These are phyloP conservation scores for Porites cylindrica DNA, from an alignment of 92 coral and sea anemone genomes.

Conservation along the genomic window DNA sequence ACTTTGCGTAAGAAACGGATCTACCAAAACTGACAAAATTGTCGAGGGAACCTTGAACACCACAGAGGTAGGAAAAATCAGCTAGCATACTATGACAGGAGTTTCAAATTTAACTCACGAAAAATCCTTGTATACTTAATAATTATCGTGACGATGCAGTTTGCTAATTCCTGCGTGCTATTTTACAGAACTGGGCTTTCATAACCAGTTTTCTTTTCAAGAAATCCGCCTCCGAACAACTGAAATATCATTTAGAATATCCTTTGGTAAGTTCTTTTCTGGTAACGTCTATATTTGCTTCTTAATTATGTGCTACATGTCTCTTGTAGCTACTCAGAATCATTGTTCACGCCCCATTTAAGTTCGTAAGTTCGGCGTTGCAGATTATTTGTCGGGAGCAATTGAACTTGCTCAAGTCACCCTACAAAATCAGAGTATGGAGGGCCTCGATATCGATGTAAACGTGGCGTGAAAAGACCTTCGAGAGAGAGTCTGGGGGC, in stretches of 20 bases:
- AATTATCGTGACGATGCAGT: not conserved
- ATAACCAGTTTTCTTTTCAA: slow-evolving; percentile 92
- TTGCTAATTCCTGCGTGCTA: not conserved
- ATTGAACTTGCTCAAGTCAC: too few species aligned
- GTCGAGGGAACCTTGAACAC: slow-evolving; percentile 18
- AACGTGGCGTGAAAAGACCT: too few species aligned
- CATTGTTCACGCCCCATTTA: too few species aligned
- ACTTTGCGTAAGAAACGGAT: not conserved
- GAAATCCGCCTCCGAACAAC: slow-evolving; percentile 71
- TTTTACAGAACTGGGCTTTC: slow-evolving; percentile 90
- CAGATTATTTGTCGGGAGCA: too few species aligned
- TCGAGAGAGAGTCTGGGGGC: too few species aligned
- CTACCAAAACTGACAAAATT: slow-evolving; percentile 13
- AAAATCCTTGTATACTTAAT: not conserved
- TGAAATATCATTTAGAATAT: slow-evolving; percentile 80
- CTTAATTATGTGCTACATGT: not conserved
- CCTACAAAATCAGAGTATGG: too few species aligned
- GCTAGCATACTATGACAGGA: not conserved
- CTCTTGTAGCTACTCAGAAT: too few species aligned
- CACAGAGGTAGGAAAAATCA: too few species aligned
- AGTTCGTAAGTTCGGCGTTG: too few species aligned
- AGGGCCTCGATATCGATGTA: too few species aligned
- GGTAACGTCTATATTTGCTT: not conserved
- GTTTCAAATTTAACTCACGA: not conserved
- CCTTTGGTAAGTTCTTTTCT: slow-evolving; percentile 75